phyloP scores from a whole-genome alignment of 2,797 vertebrate species.

The Stomatorhinus walkeri region DNA sequence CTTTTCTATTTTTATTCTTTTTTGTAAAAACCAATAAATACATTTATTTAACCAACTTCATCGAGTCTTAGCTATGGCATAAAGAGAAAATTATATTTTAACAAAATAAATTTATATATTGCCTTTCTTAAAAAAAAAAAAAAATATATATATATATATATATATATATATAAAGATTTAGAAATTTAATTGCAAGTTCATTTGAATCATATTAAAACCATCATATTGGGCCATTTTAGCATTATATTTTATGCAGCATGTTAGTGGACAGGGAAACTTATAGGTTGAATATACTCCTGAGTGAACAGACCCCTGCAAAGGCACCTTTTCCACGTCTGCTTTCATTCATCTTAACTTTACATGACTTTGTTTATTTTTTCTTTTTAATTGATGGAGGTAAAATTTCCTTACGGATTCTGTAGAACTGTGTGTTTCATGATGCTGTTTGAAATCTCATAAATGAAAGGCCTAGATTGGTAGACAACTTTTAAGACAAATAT shows the following conservation, averaged over 20 bases:
- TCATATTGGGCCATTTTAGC: too few relatives aligned
- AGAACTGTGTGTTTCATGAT: background rate
- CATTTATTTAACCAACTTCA: background rate
- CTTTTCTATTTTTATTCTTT: background rate
- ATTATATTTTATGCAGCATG: too few relatives aligned
- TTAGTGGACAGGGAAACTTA: background rate
- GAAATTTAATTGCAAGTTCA: background rate
- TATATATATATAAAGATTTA: background rate
- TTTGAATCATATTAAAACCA: background rate
- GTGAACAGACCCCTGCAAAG: background rate
- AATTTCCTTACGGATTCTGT: background rate
- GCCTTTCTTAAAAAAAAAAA: background rate
- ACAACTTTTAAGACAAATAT: background rate
- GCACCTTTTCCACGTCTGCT: background rate
- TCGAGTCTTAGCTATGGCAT: too few relatives aligned
- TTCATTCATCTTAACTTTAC: background rate
- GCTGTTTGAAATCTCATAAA: background rate
- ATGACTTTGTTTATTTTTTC: background rate
- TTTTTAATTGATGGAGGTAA: background rate
- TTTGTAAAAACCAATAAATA: background rate
- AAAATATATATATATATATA: too few relatives aligned
- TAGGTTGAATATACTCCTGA: background rate
- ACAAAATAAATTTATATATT: background rate
- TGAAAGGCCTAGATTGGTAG: background rate
- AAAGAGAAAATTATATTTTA: background rate